Evolutionary conservation across 53 echinoderm and acorn worm species (phyloP).

Genomic region (Mesocentrotus franciscanus): DNA sequence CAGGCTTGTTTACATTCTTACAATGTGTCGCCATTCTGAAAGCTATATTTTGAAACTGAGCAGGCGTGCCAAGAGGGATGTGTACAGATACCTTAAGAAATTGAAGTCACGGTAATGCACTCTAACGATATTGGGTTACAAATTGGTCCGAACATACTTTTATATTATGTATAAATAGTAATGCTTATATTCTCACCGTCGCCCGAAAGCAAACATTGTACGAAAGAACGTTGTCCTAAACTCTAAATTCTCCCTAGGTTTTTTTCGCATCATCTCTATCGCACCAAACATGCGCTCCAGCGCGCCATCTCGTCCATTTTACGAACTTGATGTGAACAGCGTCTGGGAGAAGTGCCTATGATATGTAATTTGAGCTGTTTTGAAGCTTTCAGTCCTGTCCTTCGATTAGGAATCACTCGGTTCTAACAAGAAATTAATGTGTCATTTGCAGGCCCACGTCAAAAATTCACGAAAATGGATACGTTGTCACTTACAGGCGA

Average conservation of each 20-base stretch:
- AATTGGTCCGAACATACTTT: background rate
- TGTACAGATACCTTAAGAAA: background rate
- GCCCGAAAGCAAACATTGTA: background rate
- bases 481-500: background rate
- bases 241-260: background rate
- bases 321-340: background rate
- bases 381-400: slow-evolving; percentile 7
- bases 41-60: background rate
- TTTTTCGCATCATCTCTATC: background rate
- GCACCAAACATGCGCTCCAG: background rate
- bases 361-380: slow-evolving; percentile 35
- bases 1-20: background rate
- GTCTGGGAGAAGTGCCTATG: background rate
- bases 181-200: background rate
- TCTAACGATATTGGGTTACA: background rate
- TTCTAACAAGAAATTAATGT: slow-evolving; percentile 5
- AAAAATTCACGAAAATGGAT: slow-evolving; percentile 16
- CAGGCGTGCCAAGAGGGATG: background rate
- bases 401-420: background rate
- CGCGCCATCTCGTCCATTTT: background rate
- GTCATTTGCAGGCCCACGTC: background rate
- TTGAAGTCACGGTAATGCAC: background rate
- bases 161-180: background rate
- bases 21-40: background rate
- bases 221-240: background rate